Conservation (phyloP, 2,888 invertebrate genomes). For the Drosophila sordidula region DNA sequence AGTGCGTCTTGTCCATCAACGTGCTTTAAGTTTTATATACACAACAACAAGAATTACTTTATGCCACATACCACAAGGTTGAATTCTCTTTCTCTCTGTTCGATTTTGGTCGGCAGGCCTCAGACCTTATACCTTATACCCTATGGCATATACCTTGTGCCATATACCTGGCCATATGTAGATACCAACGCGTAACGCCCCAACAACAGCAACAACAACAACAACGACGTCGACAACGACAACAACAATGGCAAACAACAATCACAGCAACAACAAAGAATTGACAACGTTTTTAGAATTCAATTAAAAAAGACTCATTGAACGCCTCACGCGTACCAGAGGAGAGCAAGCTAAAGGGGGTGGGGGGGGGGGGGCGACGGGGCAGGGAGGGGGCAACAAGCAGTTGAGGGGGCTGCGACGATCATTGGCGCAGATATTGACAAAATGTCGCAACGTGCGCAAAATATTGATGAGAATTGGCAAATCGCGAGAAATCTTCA, state of each 20-base stretch:
- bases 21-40: conserved; percentile 49
- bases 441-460: conserved; percentile 85
- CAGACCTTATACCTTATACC: conserved; percentile 31
- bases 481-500: conserved; percentile 42
- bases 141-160: conserved; percentile 19
- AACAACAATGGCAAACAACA: conserved; percentile 15
- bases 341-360: conserved; percentile 3
- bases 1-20: conserved; percentile 49
- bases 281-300: conserved; percentile 82
- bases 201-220: conserved; percentile 38
- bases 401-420: conserved; percentile 40
- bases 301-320: conserved; percentile 84
- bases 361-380: neutral
- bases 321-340: conserved; percentile 65
- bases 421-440: conserved; percentile 84
- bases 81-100: conserved; percentile 20
- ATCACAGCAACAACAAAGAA: conserved; percentile 44
- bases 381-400: neutral
- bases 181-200: conserved; percentile 75
- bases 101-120: conserved; percentile 24
- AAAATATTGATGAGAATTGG: conserved; percentile 82
- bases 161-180: conserved; percentile 35
- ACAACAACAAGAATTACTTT: conserved; percentile 26
- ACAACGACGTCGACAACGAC: conserved; percentile 24
- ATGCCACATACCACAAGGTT: conserved; percentile 68